Evolutionary conservation across 2,888 invertebrate species (phyloP).

Genomic region (Erebia ligea): DNA sequence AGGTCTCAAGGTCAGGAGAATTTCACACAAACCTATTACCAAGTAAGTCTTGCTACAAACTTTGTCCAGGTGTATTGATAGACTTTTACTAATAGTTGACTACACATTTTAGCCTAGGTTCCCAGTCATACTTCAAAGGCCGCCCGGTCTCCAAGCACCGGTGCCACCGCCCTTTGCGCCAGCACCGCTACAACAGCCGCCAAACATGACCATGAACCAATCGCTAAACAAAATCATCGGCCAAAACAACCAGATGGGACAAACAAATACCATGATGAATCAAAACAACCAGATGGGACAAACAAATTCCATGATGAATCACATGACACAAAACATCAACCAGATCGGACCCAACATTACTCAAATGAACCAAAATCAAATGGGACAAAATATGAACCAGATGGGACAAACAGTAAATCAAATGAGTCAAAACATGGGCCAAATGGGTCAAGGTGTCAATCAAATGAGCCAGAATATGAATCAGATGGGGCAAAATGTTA

Average conservation of each 20-base stretch:
- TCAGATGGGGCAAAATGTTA: constrained; percentile 50
- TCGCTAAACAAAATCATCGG: constrained; percentile 61
- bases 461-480: constrained; percentile 51
- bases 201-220: constrained; percentile 61
- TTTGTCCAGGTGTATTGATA: not conserved
- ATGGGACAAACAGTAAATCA: constrained; percentile 50
- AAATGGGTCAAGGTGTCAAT: constrained; percentile 45
- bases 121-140: constrained; percentile 74
- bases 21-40: constrained; percentile 63
- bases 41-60: constrained; percentile 49
- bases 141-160: constrained; percentile 72
- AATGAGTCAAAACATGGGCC: constrained; percentile 48
- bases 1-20: constrained; percentile 40
- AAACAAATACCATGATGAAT: constrained; percentile 43
- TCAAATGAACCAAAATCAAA: constrained; percentile 43
- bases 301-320: constrained; percentile 44
- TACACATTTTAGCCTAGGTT: constrained; percentile 67
- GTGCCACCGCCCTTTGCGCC: constrained; percentile 72
- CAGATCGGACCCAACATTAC: constrained; percentile 51
- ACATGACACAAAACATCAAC: constrained; percentile 46
- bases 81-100: not conserved
- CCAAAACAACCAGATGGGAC: constrained; percentile 46
- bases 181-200: constrained; percentile 64
- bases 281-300: constrained; percentile 49
- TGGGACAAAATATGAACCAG: constrained; percentile 42